Evolutionary conservation across 1,140 invertebrate species (phyloP).

Genomic region (Globodera rostochiensis): DNA sequence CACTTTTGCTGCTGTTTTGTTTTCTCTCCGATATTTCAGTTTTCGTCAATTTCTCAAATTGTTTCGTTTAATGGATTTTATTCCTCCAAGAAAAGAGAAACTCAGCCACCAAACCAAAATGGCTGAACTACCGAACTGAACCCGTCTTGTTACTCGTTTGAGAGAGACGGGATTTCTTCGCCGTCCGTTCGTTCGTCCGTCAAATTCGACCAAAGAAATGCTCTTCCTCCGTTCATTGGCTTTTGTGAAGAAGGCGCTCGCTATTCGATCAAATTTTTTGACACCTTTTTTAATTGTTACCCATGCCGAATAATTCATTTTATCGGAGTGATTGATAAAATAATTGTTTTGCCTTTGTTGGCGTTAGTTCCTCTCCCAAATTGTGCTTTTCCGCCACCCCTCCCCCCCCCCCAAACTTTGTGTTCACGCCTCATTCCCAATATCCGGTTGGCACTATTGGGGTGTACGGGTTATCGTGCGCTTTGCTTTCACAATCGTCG

Average conservation of each 20-base stretch:
- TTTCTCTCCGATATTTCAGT: background rate
- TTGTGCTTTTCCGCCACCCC: background rate
- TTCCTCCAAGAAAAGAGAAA: background rate
- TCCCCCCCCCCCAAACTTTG: background rate
- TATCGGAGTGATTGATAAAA: too few relatives aligned
- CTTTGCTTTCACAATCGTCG: background rate
- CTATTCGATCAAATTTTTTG: background rate
- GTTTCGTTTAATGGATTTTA: background rate
- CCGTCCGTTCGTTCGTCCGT: background rate
- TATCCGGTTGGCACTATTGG: background rate
- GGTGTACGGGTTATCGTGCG: background rate
- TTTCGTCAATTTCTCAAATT: background rate
- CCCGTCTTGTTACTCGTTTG: background rate
- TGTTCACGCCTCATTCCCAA: background rate
- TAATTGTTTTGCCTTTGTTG: too few relatives aligned
- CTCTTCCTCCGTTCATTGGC: background rate
- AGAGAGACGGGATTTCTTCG: too few relatives aligned
- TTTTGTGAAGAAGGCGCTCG: background rate
- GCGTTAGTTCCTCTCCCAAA: too few relatives aligned
- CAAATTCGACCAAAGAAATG: background rate
- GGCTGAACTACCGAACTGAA: background rate
- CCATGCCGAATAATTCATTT: too few relatives aligned
- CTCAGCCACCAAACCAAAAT: background rate
- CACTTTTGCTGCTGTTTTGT: background rate
- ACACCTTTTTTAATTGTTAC: background rate